Percentiles rank a stretch among this genome's conserved stretches.
Evolutionary conservation across 2,888 invertebrate species (phyloP).

Genomic region (Phortica okadai): DNA sequence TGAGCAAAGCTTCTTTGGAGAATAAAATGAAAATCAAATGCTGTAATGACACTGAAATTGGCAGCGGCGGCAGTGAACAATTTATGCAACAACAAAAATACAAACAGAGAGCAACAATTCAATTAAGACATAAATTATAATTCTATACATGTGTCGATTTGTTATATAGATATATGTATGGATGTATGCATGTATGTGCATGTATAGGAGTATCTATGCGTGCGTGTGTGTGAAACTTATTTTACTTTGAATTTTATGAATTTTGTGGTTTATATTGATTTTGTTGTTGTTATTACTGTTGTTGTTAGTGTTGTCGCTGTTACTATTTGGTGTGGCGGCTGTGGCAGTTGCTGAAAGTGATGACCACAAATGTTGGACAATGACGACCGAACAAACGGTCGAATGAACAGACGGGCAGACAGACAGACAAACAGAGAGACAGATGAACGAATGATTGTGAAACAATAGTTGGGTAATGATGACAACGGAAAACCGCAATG

Average conservation of each 20-base stretch:
- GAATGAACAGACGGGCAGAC: background rate
- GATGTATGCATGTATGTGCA: slow-evolving; percentile 26
- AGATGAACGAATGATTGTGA: slow-evolving; percentile 13
- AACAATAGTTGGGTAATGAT: slow-evolving; percentile 69
- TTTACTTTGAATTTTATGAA: slow-evolving; percentile 32
- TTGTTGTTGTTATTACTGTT: slow-evolving; percentile 35
- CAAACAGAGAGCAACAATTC: slow-evolving; percentile 11
- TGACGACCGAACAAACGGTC: background rate
- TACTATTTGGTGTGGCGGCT: slow-evolving; percentile 47
- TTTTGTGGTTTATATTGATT: slow-evolving; percentile 34
- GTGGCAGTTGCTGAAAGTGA: slow-evolving; percentile 19
- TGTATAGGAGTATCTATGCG: slow-evolving; percentile 28
- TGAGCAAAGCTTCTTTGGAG: slow-evolving; percentile 50
- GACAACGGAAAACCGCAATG: slow-evolving; percentile 57
- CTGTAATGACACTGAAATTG: slow-evolving; percentile 49
- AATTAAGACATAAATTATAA: slow-evolving; percentile 27
- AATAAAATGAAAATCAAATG: slow-evolving; percentile 69
- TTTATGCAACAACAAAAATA: slow-evolving; percentile 10
- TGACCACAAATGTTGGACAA: slow-evolving; percentile 29
- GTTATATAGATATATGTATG: background rate
- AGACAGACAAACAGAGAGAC: background rate
- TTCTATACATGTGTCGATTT: slow-evolving; percentile 17
- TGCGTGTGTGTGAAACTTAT: slow-evolving; percentile 31
- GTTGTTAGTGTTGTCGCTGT: slow-evolving; percentile 36
- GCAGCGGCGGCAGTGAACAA: background rate